Evolutionary conservation across 1,140 invertebrate species (phyloP).

Genomic region (Caenorhabditis remanei): DNA sequence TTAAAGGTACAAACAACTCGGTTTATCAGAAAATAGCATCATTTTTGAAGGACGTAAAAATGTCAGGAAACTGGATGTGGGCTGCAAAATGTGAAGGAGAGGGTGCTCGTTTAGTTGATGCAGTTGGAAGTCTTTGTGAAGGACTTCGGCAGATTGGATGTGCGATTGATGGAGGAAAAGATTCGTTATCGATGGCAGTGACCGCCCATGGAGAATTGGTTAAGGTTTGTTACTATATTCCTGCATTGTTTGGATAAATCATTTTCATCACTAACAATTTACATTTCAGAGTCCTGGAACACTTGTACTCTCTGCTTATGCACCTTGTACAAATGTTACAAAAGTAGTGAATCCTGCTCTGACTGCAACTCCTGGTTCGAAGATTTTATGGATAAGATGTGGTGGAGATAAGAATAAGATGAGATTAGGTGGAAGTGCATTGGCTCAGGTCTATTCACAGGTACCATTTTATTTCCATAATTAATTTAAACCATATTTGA

Average conservation of each 20-base stretch:
- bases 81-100: conserved; percentile 92
- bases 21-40: background rate
- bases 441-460: conserved; percentile 89
- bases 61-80: conserved; percentile 99
- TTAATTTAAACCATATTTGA: background rate
- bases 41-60: conserved; percentile 86
- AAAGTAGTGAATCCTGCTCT: conserved; percentile 88
- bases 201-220: conserved; percentile 83
- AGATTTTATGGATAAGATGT: conserved; percentile 21
- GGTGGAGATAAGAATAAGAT: conserved; percentile 80
- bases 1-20: conserved; percentile 81
- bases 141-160: conserved; percentile 89
- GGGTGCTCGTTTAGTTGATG: conserved; percentile 87
- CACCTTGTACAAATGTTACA: conserved; percentile 89
- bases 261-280: too few species aligned
- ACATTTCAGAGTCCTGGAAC: conserved; percentile 84
- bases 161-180: conserved; percentile 96
- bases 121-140: conserved; percentile 89
- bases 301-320: conserved; percentile 93
- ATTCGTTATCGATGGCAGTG: conserved; percentile 96
- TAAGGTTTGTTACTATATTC: conserved; percentile 79
- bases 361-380: conserved; percentile 79
- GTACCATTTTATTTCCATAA: background rate
- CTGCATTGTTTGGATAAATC: too few species aligned
- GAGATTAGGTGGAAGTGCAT: conserved; percentile 89